Base-by-base conservation (phyloP, 2,113 vertebrate genomes). In the Pungitius pungitius region DNA sequence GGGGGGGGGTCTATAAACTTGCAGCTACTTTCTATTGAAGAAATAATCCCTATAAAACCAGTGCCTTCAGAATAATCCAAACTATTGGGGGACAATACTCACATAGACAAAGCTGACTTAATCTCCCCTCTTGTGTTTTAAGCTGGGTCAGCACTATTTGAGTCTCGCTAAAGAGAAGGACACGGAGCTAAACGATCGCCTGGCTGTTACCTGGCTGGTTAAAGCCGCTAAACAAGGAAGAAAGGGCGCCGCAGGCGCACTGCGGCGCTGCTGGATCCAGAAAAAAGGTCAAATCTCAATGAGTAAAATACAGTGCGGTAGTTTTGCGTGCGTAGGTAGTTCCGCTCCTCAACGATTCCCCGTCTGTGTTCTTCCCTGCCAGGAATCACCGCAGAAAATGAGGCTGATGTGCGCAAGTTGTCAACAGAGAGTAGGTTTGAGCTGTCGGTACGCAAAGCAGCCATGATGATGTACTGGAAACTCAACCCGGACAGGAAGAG, bases 381-480 rank as follows among this genome's bases (percentile, higher is more conserved):
- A 99, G 98, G 98, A 61, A 95, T 99, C 82, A 98, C 96, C 24
- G 88, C 83, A 0, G 96, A 98, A 82, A 99, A 99, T 6, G 95
- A 97, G 77, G 86, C 82, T 1, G 95, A 96, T 13, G 94, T 99
- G 59, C 95, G 92, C 39, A 94, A 86, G 60, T 89, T 99, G 13
- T 90, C 95, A 0, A 93, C 94, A 0, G 98, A 99, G 91, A 97
- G 95, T 1, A 97, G 95, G 73, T 94, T 99, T 86, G 98, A 99
- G 88, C 93, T 95, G 75, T 94, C 96, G 0, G 97, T 99, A 26
- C 94, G 98, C 69, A 96, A 97, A 90, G 97, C 97, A 0, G 96
- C 97, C 11, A 94, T 96, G 84, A 94, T 96, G 89, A 98, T 99
- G 96, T 99, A 98, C 83, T 97, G 96, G 95, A 97, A 94, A 83